A percentile compares a stretch with the other conserved stretches of the same genome.
These are phyloP conservation scores for Boleophthalmus pectinirostris DNA, from an alignment of 2,113 vertebrate species.

Conservation along the genomic window DNA sequence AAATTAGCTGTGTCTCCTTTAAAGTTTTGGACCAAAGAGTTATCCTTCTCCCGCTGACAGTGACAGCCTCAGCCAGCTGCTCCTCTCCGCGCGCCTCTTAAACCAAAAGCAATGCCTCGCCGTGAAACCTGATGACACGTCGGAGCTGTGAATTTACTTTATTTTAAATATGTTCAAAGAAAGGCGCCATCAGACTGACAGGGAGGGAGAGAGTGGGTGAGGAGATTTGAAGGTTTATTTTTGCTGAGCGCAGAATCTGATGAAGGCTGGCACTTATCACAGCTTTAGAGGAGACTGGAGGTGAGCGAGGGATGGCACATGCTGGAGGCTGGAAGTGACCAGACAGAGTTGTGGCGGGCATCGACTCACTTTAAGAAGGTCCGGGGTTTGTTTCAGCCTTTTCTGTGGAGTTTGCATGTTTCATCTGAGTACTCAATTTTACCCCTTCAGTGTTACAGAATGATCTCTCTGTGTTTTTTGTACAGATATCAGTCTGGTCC, in stretches of 20 bases:
- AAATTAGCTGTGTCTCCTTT: conserved; percentile 39
- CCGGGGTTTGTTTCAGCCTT: background rate
- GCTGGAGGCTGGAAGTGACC: conserved; percentile 10
- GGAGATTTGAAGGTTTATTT: conserved; percentile 31
- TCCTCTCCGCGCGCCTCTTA: conserved; percentile 50
- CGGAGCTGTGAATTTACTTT: conserved; percentile 56
- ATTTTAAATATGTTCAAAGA: conserved; percentile 65
- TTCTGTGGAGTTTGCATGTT: background rate
- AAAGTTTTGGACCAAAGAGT: conserved; percentile 51
- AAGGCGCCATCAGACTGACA: conserved; percentile 40
- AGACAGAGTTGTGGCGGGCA: background rate
- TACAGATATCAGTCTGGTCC: no score
- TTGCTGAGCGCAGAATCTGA: conserved; percentile 40
- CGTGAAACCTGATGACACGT: conserved; percentile 53
- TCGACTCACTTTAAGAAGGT: background rate
- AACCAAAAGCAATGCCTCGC: conserved; percentile 55
- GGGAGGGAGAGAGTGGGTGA: conserved; percentile 26
- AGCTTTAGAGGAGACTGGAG: conserved; percentile 36
- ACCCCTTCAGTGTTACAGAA: no score
- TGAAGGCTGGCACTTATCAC: conserved; percentile 28
- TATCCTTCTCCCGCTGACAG: conserved; percentile 40
- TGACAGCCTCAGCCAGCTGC: conserved; percentile 47
- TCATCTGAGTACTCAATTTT: background rate
- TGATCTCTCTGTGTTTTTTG: no score
- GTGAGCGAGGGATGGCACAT: conserved; percentile 28